A percentile compares a stretch with the other conserved stretches of the same genome.
phyloP scores from a whole-genome alignment of 2,888 invertebrate species.

The Pterostichus niger region DNA sequence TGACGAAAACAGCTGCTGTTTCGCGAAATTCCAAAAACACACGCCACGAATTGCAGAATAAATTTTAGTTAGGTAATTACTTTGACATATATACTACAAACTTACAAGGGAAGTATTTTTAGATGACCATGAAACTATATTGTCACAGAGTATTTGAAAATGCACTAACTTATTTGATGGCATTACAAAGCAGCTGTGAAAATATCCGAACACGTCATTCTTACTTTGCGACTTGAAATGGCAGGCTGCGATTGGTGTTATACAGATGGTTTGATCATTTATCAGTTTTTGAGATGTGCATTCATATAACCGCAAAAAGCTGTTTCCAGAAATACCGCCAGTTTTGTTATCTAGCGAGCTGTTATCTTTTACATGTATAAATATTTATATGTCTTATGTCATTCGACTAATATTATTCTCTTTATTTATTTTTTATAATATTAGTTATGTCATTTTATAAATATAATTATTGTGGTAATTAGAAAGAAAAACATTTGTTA shows the following conservation, averaged over 20 bases:
- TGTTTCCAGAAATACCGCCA: slow-evolving; percentile 8
- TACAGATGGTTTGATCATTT: not conserved
- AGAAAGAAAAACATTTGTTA: too few species aligned
- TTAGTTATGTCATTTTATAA: not conserved
- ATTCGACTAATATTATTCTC: slow-evolving; percentile 14
- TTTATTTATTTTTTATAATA: not conserved
- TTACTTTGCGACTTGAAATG: not conserved
- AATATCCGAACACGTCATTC: slow-evolving; percentile 37
- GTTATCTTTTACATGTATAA: not conserved
- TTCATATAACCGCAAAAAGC: not conserved
- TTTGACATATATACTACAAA: slow-evolving; percentile 23
- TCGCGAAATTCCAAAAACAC: slow-evolving; percentile 10
- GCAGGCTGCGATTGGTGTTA: slow-evolving; percentile 3
- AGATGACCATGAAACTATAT: slow-evolving; percentile 58
- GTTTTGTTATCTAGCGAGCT: not conserved
- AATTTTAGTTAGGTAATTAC: slow-evolving; percentile 18
- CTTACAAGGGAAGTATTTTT: slow-evolving; percentile 53
- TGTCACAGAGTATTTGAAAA: slow-evolving; percentile 49
- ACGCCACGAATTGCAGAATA: not conserved
- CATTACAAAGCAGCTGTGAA: slow-evolving; percentile 20
- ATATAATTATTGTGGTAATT: too few species aligned
- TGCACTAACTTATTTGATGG: slow-evolving; percentile 56
- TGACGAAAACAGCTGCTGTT: not conserved
- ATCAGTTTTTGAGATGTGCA: not conserved
- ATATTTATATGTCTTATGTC: slow-evolving; percentile 31